phyloP scores from a whole-genome alignment of 1,140 invertebrate genomes.

The Pinna nobilis region DNA sequence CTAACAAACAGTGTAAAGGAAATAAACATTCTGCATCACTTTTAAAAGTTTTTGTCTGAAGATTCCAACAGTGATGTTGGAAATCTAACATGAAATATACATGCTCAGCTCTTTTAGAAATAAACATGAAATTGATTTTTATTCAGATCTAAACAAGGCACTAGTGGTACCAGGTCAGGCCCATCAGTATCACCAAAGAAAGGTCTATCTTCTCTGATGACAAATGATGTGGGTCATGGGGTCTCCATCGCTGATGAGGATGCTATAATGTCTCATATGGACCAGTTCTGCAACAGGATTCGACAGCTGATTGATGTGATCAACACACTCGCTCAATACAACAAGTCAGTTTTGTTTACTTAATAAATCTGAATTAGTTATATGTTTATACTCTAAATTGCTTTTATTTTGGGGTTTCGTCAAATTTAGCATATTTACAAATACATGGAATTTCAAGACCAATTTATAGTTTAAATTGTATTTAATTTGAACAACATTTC shows the following conservation, averaged over 20 bases:
- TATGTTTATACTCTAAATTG: not conserved
- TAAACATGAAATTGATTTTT: not conserved
- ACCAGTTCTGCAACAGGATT: slow-evolving; percentile 70
- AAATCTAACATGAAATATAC: too few species aligned
- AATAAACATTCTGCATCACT: too few species aligned
- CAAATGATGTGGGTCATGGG: slow-evolving; percentile 61
- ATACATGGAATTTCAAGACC: too few species aligned
- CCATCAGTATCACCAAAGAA: slow-evolving; percentile 60
- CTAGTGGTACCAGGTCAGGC: slow-evolving; percentile 39
- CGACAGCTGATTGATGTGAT: slow-evolving; percentile 72
- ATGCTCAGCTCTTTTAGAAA: not conserved
- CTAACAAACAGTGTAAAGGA: too few species aligned
- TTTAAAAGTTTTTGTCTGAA: too few species aligned
- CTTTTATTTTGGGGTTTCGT: too few species aligned
- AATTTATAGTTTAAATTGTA: too few species aligned
- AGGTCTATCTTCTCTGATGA: slow-evolving; percentile 49
- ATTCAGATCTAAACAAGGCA: slow-evolving; percentile 43
- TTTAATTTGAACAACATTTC: too few species aligned
- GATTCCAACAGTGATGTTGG: too few species aligned
- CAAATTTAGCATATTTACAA: too few species aligned
- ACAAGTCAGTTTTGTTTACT: slow-evolving; percentile 57
- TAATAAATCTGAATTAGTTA: not conserved
- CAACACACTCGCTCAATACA: slow-evolving; percentile 72
- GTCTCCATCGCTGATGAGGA: slow-evolving; percentile 73
- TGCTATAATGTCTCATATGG: slow-evolving; percentile 71